Conservation (phyloP, 2,797 vertebrate species). For the Ctenopoma multispine region DNA sequence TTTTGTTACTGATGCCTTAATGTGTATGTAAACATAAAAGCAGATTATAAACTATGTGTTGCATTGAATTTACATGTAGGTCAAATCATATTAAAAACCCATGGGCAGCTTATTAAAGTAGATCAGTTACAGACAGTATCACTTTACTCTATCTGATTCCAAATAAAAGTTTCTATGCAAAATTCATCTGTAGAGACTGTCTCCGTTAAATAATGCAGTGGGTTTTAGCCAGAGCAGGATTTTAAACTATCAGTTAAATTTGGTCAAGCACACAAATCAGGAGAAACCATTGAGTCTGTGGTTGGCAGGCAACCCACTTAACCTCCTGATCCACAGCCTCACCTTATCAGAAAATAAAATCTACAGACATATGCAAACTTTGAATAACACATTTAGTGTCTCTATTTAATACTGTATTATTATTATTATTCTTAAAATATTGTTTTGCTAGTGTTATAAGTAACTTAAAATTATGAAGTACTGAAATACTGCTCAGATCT, state of each 20-base stretch:
- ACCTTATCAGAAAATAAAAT: too few species aligned
- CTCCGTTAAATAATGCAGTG: background rate
- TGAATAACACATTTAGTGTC: background rate
- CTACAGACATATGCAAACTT: too few species aligned
- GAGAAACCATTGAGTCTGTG: too few species aligned
- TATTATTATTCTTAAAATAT: too few species aligned
- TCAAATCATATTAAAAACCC: background rate
- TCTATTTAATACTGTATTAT: background rate
- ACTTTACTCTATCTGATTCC: background rate
- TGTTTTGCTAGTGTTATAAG: too few species aligned
- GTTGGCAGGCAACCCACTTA: too few species aligned
- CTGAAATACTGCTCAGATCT: background rate
- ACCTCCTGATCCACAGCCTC: too few species aligned
- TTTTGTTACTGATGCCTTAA: background rate
- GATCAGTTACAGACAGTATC: slow-evolving; percentile 16
- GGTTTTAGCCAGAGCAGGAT: background rate
- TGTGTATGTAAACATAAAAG: too few species aligned
- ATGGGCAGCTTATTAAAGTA: slow-evolving; percentile 10
- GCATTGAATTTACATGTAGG: background rate
- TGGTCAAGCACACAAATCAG: too few species aligned
- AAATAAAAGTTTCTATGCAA: slow-evolving; percentile 6
- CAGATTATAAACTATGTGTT: background rate
- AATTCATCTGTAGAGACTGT: background rate
- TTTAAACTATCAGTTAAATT: too few species aligned
- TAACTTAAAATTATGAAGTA: background rate